Evolutionary conservation across 2,797 vertebrate species (phyloP).

Genomic region (Pithecia hirsuta): DNA sequence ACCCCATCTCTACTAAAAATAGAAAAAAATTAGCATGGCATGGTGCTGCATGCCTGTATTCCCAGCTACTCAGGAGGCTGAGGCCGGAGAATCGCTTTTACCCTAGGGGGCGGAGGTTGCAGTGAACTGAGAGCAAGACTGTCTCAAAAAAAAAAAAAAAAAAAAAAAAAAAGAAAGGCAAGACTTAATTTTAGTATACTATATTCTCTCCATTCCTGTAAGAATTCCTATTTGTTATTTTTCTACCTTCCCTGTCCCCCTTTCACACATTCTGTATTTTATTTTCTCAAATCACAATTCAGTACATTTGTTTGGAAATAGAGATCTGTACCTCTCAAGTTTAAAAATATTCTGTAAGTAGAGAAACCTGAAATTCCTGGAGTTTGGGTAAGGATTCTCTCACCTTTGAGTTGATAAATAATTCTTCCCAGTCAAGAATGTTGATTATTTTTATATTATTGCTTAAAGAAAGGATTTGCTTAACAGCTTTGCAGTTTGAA

Average conservation of each 20-base stretch:
- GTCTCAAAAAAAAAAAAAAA: no score
- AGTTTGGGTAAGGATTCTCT: neutral
- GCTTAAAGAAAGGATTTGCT: neutral
- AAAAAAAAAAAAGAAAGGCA: neutral
- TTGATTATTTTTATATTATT: conserved; percentile 20
- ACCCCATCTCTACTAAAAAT: no score
- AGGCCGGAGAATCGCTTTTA: no score
- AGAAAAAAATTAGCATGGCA: no score
- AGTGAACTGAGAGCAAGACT: no score
- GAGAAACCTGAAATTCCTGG: neutral
- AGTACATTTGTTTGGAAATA: neutral
- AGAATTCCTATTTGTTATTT: neutral
- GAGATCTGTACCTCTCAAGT: neutral
- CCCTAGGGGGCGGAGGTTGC: no score
- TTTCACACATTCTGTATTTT: neutral
- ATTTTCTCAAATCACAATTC: neutral
- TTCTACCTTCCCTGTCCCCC: neutral
- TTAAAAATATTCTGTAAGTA: neutral
- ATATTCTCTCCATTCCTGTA: neutral
- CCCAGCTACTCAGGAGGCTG: no score
- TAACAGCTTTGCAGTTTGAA: neutral
- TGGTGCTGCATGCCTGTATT: no score
- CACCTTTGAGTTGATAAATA: neutral
- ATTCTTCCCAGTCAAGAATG: neutral
- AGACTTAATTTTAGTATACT: neutral